Base-by-base conservation (phyloP, 64 coral and sea anemone genomes). In the Trachythela sp. region DNA sequence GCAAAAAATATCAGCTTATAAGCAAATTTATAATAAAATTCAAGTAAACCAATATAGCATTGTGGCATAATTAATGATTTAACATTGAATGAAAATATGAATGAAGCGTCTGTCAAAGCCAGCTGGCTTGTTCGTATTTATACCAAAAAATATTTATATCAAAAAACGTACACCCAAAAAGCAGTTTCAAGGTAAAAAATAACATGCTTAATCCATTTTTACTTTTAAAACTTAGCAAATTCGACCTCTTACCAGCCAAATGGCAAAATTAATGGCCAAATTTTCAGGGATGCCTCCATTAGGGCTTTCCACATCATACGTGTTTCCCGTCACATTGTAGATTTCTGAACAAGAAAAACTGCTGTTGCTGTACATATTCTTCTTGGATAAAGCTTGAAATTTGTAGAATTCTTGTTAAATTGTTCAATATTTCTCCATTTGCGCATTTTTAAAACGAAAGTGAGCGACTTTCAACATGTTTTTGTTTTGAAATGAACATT, bases 271-370 rank as follows among this genome's bases (percentile, higher is more conserved):
- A 37, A 98, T 87, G 29, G 91, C 95, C 26, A 98, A 89, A 52
- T 84, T 98, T 38, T 93, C 41, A 33, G 90, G 89, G 89, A 98
- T 94, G 51, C 95, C 95, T 87, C 95, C 95, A 89, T 98, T 93
- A 83, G 20, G 13, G 31, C 75, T 80, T 15, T 80, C 75, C 4
- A 80, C 37, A 80, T 80, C 75, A 29, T 80, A 80, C 34, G 37
- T 35, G 20, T 80, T 35, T 30, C 75, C 75, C 4, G 75, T 37
- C 75, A 80, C 75, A 80, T 80, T 80, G 10, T 80, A 80, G 20
- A 37, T 80, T 35, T 80, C 75, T 15, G 33, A 35, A 35, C 75
- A 80, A 30, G 31, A 37, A 39, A 80, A 80, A 18, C 27, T 80
- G 37, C 20, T 39, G 75, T 80, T 80, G 8, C 31, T 36, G 37